A percentile compares a stretch with the other conserved stretches of the same genome.
Evolutionary conservation across 2,113 vertebrate species (phyloP).

Genomic region (Menidia beryllina): DNA sequence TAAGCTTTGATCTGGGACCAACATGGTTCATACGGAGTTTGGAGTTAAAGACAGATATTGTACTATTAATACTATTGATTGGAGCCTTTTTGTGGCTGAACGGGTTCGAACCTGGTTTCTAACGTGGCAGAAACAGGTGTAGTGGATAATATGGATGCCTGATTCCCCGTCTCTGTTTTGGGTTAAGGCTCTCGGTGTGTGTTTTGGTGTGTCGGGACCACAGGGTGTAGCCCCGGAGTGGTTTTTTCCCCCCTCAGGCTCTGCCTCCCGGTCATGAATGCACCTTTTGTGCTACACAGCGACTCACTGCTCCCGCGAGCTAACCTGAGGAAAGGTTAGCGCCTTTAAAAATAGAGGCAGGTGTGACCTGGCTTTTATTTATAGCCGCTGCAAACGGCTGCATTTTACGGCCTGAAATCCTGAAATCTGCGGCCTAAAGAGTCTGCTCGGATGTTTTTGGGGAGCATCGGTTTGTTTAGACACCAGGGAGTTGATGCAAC

Average conservation of each 20-base stretch:
- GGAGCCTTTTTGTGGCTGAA: no score
- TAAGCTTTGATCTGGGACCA: no score
- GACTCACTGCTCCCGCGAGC: constrained; percentile 43
- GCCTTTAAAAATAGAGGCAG: constrained; percentile 56
- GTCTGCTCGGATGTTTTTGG: background rate
- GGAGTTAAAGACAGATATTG: no score
- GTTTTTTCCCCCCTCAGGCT: constrained; percentile 53
- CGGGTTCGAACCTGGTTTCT: no score
- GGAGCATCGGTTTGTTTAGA: constrained; percentile 3
- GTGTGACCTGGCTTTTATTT: constrained; percentile 46
- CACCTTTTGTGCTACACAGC: constrained; percentile 64
- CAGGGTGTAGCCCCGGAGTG: constrained; percentile 69
- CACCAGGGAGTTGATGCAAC: constrained; percentile 20
- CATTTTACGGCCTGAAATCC: constrained; percentile 23
- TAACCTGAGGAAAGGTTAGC: constrained; percentile 43
- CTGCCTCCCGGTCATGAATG: constrained; percentile 65
- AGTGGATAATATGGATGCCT: constrained; percentile 48
- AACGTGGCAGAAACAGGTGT: no score
- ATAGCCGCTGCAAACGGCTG: constrained; percentile 9
- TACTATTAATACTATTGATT: no score
- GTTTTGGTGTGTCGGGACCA: constrained; percentile 33
- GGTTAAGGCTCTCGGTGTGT: constrained; percentile 48
- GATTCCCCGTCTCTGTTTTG: constrained; percentile 52
- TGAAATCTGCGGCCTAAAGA: background rate
- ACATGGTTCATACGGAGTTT: no score